Percentiles rank a stretch among this genome's conserved stretches.
phyloP scores from a whole-genome alignment of 2,797 vertebrate genomes.

The Natrix natrix region DNA sequence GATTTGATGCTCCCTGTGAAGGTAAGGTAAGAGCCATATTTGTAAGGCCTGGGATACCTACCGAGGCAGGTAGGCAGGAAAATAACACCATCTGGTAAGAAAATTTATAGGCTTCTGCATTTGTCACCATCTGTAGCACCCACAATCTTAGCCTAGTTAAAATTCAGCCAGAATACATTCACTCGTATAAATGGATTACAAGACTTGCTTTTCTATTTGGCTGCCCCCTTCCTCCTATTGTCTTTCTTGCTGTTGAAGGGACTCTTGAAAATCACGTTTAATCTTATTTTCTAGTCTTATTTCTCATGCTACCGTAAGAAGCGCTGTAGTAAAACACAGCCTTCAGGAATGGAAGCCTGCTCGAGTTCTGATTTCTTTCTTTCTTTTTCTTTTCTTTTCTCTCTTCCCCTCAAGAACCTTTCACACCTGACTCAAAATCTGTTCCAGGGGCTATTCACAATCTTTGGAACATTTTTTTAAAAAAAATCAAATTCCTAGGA shows the following conservation, averaged over 20 bases:
- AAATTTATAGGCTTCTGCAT: neutral
- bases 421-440: neutral
- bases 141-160: neutral
- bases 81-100: neutral
- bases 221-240: too few relatives aligned
- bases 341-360: neutral
- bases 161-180: neutral
- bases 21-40: neutral
- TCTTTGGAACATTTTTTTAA: neutral
- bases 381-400: neutral
- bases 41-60: neutral
- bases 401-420: neutral
- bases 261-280: neutral
- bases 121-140: neutral
- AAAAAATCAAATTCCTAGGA: neutral
- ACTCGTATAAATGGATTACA: neutral
- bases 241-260: neutral
- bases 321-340: neutral
- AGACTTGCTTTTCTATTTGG: neutral
- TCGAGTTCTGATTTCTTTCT: neutral
- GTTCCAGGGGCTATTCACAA: neutral
- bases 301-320: neutral
- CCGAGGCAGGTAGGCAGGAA: neutral
- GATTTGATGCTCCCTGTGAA: neutral
- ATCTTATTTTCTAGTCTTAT: neutral